phyloP scores from a whole-genome alignment of 2,888 invertebrate genomes.

The Gari tellinella region DNA sequence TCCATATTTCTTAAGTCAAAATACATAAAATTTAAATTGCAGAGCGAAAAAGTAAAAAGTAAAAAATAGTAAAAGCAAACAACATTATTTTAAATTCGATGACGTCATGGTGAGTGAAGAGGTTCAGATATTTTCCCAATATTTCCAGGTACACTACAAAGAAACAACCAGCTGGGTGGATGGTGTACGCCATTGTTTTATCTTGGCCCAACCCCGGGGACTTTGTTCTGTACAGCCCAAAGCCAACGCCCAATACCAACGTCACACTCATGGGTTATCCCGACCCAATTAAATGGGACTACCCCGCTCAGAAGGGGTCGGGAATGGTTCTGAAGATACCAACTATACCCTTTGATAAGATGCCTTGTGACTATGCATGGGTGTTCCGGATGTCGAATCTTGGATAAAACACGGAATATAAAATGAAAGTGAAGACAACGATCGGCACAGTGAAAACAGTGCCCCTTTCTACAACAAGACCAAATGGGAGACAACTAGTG shows the following conservation, averaged over 20 bases:
- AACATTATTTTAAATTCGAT: too few relatives aligned
- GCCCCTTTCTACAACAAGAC: too few relatives aligned
- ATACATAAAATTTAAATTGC: too few relatives aligned
- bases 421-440: too few relatives aligned
- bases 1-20: too few relatives aligned
- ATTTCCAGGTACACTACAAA: conserved; percentile 77
- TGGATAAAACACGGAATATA: too few relatives aligned
- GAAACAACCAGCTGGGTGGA: conserved; percentile 36
- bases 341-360: conserved; percentile 60
- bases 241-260: conserved; percentile 73
- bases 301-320: neutral
- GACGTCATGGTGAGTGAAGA: too few relatives aligned
- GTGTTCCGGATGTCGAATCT: conserved; percentile 66
- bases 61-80: too few relatives aligned
- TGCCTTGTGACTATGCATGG: conserved; percentile 74
- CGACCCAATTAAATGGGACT: conserved; percentile 46
- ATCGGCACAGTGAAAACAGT: too few relatives aligned
- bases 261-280: conserved; percentile 86
- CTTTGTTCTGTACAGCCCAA: conserved; percentile 86
- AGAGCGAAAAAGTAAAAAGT: too few relatives aligned
- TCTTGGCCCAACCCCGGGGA: conserved; percentile 88
- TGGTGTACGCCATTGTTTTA: conserved; percentile 89
- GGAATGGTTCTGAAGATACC: conserved; percentile 74
- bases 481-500: too few relatives aligned
- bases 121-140: too few relatives aligned